Evolutionary conservation across 2,113 vertebrate species (phyloP), one percentile per base, ranked within the genome.

Genomic region (Periophthalmodon schlosseri): DNA sequence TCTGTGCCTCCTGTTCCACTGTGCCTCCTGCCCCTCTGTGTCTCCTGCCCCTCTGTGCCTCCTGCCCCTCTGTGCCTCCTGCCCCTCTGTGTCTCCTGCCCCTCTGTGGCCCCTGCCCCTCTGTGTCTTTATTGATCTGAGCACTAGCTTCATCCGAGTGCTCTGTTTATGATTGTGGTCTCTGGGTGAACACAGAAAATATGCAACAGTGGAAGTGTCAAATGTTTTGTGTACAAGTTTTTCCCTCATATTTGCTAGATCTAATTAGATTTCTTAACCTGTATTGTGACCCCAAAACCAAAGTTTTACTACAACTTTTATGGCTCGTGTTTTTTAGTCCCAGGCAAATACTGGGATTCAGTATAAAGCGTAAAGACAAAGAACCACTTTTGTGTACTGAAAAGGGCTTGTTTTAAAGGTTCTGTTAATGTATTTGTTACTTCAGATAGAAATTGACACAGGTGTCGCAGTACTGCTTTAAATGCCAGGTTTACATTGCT

Each of bases 201-300:
- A 88, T 89, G 89, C 91, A 92, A 84, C 72, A 68, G 79, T 84
- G 86, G 84, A 80, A 70, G 69, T 87, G 57, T 60, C 57, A 60
- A 28, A 83, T 85, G 69, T 65, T 52, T 69, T 74, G 72, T 70
- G 77, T 79, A 76, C 67, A 21, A 28, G 60, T 28, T 63, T 63
- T 16, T 3, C 28, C 24, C 60, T 34, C 2, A 24, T n/a, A 20
- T 2, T 63, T 63, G 2, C 33, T 4, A 34, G 15, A 18, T 14
- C 24, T 61, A 16, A 61, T 33, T 16, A 2, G 3, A 60, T 60
- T 21, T 15, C 23, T 33, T 28, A 23, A 2, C 15, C 60, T 34
- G 5, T 18, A 18, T 34, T 63, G 15, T 63, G 24, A 63, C 60
- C 15, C 60, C 28, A 63, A 18, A 34, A 63, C 28, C 24, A 33